Evolutionary conservation across 1,140 invertebrate genomes (phyloP).

Genomic region (Melipona quadrifasciata): DNA sequence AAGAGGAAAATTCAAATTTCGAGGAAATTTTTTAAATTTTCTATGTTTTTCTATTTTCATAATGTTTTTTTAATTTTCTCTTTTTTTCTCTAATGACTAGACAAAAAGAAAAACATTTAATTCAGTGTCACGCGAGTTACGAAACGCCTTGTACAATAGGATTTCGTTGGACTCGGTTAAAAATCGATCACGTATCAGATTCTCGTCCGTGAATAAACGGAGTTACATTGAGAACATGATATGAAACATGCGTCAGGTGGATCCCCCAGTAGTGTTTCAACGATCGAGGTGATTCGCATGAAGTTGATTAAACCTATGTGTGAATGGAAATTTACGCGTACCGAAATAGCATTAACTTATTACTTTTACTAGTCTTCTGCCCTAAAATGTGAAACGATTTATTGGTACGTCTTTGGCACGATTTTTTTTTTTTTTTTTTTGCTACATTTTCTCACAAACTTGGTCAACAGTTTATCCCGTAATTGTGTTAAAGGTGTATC

Average conservation of each 20-base stretch:
- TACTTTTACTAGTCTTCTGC: not conserved
- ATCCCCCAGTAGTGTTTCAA: slow-evolving; percentile 10
- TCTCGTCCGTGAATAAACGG: slow-evolving; percentile 20
- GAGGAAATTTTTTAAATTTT: too few relatives aligned
- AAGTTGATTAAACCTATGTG: slow-evolving; percentile 26
- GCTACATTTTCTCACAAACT: too few relatives aligned
- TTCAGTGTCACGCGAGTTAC: not conserved
- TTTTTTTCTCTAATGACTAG: not conserved
- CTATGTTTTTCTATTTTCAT: too few relatives aligned
- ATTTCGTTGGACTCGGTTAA: slow-evolving; percentile 29
- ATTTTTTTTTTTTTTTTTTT: too few relatives aligned
- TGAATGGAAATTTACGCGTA: not conserved
- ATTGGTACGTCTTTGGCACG: not conserved
- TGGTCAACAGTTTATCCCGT: too few relatives aligned
- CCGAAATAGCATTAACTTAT: not conserved
- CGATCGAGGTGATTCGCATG: slow-evolving; percentile 10
- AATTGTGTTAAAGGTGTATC: not conserved
- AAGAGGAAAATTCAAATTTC: not conserved
- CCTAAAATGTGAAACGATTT: not conserved
- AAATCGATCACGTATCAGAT: slow-evolving; percentile 30
- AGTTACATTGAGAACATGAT: slow-evolving; percentile 8
- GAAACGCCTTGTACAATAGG: slow-evolving; percentile 9
- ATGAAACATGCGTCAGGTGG: slow-evolving; percentile 25
- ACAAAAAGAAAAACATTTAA: not conserved
- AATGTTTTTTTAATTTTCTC: not conserved